Base-by-base conservation (phyloP, 2,113 vertebrate genomes). In the Brienomyrus longianalis region DNA sequence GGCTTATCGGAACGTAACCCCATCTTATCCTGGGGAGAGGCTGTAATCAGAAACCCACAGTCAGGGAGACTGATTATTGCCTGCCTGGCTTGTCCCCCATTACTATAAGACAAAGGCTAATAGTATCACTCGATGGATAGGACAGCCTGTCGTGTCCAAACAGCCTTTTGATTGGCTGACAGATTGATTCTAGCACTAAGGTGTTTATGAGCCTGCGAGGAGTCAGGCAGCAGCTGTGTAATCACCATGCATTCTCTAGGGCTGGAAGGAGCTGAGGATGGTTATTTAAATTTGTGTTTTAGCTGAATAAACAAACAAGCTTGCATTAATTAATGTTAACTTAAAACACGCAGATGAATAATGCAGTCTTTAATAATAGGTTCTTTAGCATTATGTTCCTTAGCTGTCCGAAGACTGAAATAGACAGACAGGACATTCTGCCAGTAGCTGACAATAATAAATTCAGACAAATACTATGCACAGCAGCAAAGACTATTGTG, bases 301-400 rank as follows among this genome's bases (percentile, higher is more conserved):
- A n/a, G 43, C 45, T 21, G 83, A 84, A 84, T 84, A 84, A 84
- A 48, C 43, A 48, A 84, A 84, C 83, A 84, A 84, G 45, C 43
- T 11, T n/a, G 23, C 45, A 84, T 84, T 10, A 84, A 47, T 84
- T 84, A 84, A 45, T 48, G 39, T n/a, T 80, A 84, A 47, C 8
- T 21, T 84, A 23, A 47, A 84, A n/a, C 39, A 84, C 77, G 6
- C 83, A 84, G 19, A n/a, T 84, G 83, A 48, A n/a, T 77, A 77
- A 80, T 19, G 31, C 35, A 84, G 45, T 9, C 39, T 21, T 84
- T 84, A 45, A 19, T 47, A 48, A 11, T 13, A n/a, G 8, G 23
- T 23, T 84, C 39, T 43, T 84, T 19, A 80, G 83, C 39, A 48
- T 21, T 84, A 19, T 17, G 19, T 83, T 83, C 35, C 77, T 45